phyloP scores from a whole-genome alignment of 2,888 invertebrate species.

The Scaptomyza parva region DNA sequence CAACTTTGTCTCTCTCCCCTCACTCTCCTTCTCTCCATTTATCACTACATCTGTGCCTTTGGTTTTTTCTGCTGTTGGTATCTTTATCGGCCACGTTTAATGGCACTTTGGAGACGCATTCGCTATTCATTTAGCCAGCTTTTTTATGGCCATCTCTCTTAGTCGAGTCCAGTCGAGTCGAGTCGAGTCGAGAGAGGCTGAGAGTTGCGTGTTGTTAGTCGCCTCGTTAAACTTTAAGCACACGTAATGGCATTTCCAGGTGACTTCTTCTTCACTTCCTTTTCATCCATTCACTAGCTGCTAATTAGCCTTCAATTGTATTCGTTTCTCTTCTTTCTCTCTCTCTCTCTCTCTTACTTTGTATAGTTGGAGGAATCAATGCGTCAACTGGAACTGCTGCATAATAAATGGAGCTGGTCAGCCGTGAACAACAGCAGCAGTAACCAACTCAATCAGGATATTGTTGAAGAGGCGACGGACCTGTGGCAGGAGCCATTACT shows the following conservation, averaged over 20 bases:
- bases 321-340: slow-evolving; percentile 7
- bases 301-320: slow-evolving; percentile 60
- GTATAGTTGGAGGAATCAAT: slow-evolving; percentile 68
- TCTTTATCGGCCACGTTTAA: slow-evolving; percentile 40
- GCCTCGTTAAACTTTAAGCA: slow-evolving; percentile 35
- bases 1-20: slow-evolving; percentile 14
- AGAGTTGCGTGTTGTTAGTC: slow-evolving; percentile 39
- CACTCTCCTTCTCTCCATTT: background rate
- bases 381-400: slow-evolving; percentile 60
- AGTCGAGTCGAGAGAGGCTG: no score
- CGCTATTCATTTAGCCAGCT: slow-evolving; percentile 51
- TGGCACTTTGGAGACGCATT: slow-evolving; percentile 43
- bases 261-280: slow-evolving; percentile 7
- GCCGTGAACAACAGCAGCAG: slow-evolving; percentile 17
- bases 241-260: slow-evolving; percentile 26
- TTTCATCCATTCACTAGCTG: background rate
- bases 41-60: background rate
- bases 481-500: slow-evolving; percentile 5
- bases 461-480: background rate
- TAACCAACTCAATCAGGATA: slow-evolving; percentile 6
- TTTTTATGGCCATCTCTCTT: slow-evolving; percentile 35
- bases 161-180: no score
- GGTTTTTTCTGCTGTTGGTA: slow-evolving; percentile 2
- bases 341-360: background rate
- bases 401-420: slow-evolving; percentile 37